phyloP scores from a whole-genome alignment of 2,797 vertebrate species.

The Gymnoscopelus microlampas region DNA sequence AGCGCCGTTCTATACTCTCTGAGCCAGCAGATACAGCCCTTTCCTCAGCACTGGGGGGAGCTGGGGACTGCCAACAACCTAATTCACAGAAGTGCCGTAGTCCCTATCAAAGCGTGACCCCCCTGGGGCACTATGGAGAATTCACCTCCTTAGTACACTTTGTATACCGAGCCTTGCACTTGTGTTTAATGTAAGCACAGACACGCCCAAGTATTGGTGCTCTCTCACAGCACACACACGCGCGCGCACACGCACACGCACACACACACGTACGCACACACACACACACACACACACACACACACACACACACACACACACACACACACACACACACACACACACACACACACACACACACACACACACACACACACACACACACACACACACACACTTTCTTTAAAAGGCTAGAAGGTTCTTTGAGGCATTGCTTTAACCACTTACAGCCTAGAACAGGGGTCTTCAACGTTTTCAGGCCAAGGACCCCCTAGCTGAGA shows the following conservation, averaged over 20 bases:
- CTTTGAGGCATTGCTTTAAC: too few relatives aligned
- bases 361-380: too few relatives aligned
- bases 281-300: neutral
- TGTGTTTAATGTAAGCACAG: too few relatives aligned
- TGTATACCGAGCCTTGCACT: neutral
- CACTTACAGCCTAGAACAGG: too few relatives aligned
- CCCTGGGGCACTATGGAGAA: neutral
- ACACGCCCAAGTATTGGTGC: too few relatives aligned
- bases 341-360: neutral
- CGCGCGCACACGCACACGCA: neutral
- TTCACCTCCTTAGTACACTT: neutral
- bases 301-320: neutral
- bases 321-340: neutral
- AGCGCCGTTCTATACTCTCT: neutral
- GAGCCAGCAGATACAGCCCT: constrained; percentile 23
- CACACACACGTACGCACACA: neutral
- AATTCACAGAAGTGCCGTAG: constrained; percentile 33
- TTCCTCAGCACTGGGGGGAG: constrained; percentile 33
- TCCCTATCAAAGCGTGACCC: constrained; percentile 4
- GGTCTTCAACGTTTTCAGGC: too few relatives aligned
- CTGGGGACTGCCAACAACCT: constrained; percentile 43
- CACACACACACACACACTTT: neutral
- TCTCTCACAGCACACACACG: neutral
- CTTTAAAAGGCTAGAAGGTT: too few relatives aligned
- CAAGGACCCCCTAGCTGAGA: too few relatives aligned